These are phyloP conservation scores for Tapera naevia DNA, from an alignment of 2,797 vertebrate species.

Conservation along the genomic window DNA sequence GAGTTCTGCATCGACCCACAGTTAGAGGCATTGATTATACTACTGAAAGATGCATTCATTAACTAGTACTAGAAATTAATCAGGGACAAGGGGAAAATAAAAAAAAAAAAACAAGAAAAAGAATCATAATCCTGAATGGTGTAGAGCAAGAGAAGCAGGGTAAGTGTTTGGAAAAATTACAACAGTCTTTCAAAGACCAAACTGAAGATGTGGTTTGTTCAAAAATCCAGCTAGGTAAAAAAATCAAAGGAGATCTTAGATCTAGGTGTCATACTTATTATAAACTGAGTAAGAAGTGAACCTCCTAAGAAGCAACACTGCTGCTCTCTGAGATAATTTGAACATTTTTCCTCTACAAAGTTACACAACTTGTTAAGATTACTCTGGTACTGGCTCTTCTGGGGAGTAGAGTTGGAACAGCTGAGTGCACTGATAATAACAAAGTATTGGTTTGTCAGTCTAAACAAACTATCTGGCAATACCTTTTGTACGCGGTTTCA, in stretches of 20 bases:
- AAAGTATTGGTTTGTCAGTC: background rate
- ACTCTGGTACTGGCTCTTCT: background rate
- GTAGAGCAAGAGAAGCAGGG: fast-evolving
- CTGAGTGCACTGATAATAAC: background rate
- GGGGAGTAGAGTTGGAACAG: background rate
- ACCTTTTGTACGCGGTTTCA: background rate
- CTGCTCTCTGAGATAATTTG: background rate
- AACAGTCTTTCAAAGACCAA: background rate
- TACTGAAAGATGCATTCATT: background rate
- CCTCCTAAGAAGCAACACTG: background rate
- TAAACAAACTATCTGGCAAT: background rate
- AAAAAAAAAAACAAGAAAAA: background rate
- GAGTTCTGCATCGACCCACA: background rate
- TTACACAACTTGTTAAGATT: background rate
- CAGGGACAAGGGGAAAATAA: background rate
- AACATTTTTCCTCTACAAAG: background rate
- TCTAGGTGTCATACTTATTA: background rate
- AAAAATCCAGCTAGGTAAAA: background rate
- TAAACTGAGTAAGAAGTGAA: background rate
- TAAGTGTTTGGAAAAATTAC: background rate
- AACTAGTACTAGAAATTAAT: background rate
- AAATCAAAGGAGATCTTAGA: background rate
- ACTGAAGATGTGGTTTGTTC: background rate
- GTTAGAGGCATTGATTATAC: background rate
- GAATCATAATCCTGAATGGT: background rate